phyloP scores from a whole-genome alignment of 2,113 vertebrate genomes.

The Zootoca vivipara region DNA sequence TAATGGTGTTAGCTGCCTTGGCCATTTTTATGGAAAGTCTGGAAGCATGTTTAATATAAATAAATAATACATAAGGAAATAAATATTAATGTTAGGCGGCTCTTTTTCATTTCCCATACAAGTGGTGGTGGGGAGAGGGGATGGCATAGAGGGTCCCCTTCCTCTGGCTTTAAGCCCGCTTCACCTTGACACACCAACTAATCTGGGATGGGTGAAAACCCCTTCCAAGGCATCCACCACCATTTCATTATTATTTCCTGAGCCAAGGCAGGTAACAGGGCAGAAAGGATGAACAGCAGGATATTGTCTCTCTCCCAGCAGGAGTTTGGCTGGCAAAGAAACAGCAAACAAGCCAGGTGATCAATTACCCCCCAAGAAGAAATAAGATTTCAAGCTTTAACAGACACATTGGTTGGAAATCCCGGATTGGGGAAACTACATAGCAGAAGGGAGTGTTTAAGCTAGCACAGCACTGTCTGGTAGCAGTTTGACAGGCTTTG shows the following conservation, averaged over 20 bases:
- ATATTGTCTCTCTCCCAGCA: not conserved
- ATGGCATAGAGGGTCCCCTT: not conserved
- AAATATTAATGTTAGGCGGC: not conserved
- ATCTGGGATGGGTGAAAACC: not conserved
- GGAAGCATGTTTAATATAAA: conserved; percentile 3
- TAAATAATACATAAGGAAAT: not conserved
- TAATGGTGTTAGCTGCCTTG: not conserved
- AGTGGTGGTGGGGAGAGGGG: not conserved
- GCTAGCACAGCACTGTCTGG: not conserved
- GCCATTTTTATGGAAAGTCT: not conserved
- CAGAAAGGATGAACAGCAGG: not conserved
- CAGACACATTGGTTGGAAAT: not conserved
- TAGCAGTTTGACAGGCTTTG: not conserved
- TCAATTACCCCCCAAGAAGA: not conserved
- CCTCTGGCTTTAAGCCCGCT: not conserved
- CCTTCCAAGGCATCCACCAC: not conserved
- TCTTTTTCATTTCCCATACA: not conserved
- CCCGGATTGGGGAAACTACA: not conserved
- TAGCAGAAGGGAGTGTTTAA: not conserved
- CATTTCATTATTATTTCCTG: not conserved
- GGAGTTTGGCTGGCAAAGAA: not conserved
- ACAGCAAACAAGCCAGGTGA: not conserved
- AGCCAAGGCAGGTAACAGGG: not conserved
- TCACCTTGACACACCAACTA: too few relatives aligned
- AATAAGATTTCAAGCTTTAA: not conserved